phyloP scores from a whole-genome alignment of 2,888 invertebrate species.

The Mamestra brassicae region DNA sequence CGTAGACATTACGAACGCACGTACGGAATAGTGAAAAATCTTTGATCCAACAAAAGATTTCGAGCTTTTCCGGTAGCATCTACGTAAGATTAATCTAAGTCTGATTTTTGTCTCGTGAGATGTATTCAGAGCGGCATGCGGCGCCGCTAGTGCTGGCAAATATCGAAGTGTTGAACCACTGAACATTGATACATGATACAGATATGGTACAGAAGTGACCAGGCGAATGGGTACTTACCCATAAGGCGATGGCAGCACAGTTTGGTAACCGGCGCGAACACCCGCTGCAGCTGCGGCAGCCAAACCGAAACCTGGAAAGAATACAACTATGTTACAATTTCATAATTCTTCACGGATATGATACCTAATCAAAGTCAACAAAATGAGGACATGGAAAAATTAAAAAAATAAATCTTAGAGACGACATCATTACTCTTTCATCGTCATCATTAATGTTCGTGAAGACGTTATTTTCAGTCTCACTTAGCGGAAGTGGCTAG shows the following conservation, averaged over 20 bases:
- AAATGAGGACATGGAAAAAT: conserved; percentile 73
- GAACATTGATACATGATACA: conserved; percentile 88
- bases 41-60: conserved; percentile 25
- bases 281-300: conserved; percentile 92
- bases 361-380: conserved; percentile 66
- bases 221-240: conserved; percentile 92
- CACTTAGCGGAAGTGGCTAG: conserved; percentile 88
- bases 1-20: conserved; percentile 45
- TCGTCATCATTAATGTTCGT: conserved; percentile 76
- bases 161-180: conserved; percentile 89
- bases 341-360: conserved; percentile 42
- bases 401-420: conserved; percentile 70
- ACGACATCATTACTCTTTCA: conserved; percentile 76
- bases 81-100: conserved; percentile 55
- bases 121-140: conserved; percentile 85
- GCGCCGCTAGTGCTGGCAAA: conserved; percentile 89
- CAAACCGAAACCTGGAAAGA: conserved; percentile 87
- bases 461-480: conserved; percentile 82
- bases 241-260: conserved; percentile 95
- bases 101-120: conserved; percentile 91
- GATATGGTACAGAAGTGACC: conserved; percentile 72
- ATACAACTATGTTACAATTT: conserved; percentile 67
- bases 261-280: conserved; percentile 95
- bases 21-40: conserved; percentile 23
- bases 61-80: conserved; percentile 59